Evolutionary conservation across 2,113 vertebrate species (phyloP), one percentile per base, ranked within the genome.

Genomic region (Tor tambroides): DNA sequence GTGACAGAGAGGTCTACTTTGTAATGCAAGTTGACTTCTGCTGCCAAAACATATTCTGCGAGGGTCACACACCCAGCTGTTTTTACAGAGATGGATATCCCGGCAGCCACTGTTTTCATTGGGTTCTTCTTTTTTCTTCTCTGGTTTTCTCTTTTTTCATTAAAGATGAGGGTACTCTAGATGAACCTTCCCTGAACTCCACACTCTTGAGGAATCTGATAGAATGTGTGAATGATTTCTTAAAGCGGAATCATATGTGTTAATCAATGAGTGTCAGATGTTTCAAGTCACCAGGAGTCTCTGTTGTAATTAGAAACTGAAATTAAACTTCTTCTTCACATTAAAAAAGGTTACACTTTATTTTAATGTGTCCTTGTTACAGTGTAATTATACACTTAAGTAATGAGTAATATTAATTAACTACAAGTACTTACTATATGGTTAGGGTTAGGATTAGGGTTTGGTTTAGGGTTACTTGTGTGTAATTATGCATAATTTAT

Each of bases 61-160:
- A 61, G 88, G 79, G 80, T 86, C 87, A 90, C 85, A 87, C 88
- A 85, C 90, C 83, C 91, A 94, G 87, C 92, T 94, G 92, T 94
- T 94, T 94, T 91, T 93, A 93, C 93, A 92, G 90, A 93, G 94
- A 94, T 91, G 89, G 92, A 95, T 94, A 91, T 94, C 93, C 90
- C 89, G 59, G 88, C 90, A 91, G 89, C 90, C 92, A 90, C 87
- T 91, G 91, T 93, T 94, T 92, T 93, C 82, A 71, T 85, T 92
- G 59, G 84, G 87, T 89, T 93, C 90, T 74, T 91, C 91, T 46
- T 91, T 78, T 90, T 93, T 91, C 91, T 92, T 90, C 88, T 92
- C 65, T 86, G 79, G 65, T 87, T 89, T 79, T 91, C 86, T 69
- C 59, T 85, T 83, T 28, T 56, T 28, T 75, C 56, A 89, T 83